Base-by-base conservation (phyloP, 2,797 vertebrate genomes). In the Sebastes glaucus region DNA sequence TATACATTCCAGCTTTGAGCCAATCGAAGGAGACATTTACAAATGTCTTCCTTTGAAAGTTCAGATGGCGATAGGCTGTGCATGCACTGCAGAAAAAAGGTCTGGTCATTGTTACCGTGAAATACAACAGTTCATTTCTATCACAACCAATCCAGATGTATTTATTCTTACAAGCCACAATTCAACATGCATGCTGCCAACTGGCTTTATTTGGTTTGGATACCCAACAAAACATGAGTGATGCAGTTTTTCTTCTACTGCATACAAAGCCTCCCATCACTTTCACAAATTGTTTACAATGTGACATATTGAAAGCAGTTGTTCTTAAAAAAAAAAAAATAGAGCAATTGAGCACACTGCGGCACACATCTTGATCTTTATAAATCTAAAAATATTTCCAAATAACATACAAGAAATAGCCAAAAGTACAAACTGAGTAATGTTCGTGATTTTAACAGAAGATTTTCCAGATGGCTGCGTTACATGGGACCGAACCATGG, bases 391-490 rank as follows among this genome's bases (percentile, higher is more conserved):
- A 80, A 71, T 22, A 75, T 74, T 75, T 90, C 82, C 75, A 87
- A 81, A 88, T 59, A 75, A 81, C 18, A 87, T 69, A 85, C 32
- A 70, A 79, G 27, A 81, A 80, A 83, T 25, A 38, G 71, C 60
- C 61, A 85, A 78, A 85, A 57, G 69, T 74, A n/a, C 49, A 73
- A 67, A 59, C 9, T 61, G 56, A 80, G 65, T 35, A 65, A 83
- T 82, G 71, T 67, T 88, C 9, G 9, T 28, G 23, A 76, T 77
- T 77, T 71, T 68, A 74, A 86, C 60, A 71, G 60, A 87, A 80
- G 70, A 33, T 62, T 59, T 55, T 88, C 88, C 89, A 87, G 77
- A 90, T 73, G 67, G 42, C 65, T 83, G 71, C 49, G 63, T 78
- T 75, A 61, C 35, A 83, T 85, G 9, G 46, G 28, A 57, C 73